Base-by-base conservation (phyloP, 1,140 invertebrate genomes). In the Camponotus floridanus region DNA sequence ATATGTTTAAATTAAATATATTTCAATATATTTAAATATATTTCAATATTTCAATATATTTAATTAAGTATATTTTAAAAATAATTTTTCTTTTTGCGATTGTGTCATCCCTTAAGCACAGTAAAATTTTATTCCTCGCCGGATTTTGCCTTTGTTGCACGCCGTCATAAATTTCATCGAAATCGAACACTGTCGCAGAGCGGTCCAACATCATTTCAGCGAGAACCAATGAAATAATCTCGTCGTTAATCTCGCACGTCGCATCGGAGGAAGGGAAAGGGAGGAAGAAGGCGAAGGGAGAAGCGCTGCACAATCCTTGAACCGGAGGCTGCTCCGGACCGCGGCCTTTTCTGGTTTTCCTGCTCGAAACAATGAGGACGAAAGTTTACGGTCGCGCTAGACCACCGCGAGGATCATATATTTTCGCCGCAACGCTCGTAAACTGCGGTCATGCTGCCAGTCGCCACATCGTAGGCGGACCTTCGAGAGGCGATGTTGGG, bases 341-440 rank as follows among this genome's bases (percentile, higher is more conserved):
- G 78, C 64, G 70, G 68, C 83, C 76, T 81, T 86, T 70, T 67
- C 87, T 85, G 71, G 86, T 73, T 91, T 92, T 90, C 89, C 91
- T 90, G 90, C 91, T 92, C 90, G 91, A 94, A 94, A 94, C 92
- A 94, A 94, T 94, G 91, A 92, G 92, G 87, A 92, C 90, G 88
- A 91, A 94, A 94, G 87, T 94, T 94, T 93, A 93, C 93, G 92
- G 92, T 91, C 88, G 90, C 83, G 88, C 88, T 89, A 90, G 87
- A 86, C 85, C 87, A 89, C 80, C 79, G 57, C 57, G 86, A 89
- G 92, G 90, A 92, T 92, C 92, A 89, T 93, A 94, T 92, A 94
- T 94, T 94, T 94, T 93, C 91, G 89, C 91, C 87, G 76, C 88
- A 81, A 86, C 84, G 88, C 90, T 92, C 93, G 93, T 94, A 93